Conservation (phyloP, 2,113 vertebrate genomes). For the Genyomyrus donnyi region DNA sequence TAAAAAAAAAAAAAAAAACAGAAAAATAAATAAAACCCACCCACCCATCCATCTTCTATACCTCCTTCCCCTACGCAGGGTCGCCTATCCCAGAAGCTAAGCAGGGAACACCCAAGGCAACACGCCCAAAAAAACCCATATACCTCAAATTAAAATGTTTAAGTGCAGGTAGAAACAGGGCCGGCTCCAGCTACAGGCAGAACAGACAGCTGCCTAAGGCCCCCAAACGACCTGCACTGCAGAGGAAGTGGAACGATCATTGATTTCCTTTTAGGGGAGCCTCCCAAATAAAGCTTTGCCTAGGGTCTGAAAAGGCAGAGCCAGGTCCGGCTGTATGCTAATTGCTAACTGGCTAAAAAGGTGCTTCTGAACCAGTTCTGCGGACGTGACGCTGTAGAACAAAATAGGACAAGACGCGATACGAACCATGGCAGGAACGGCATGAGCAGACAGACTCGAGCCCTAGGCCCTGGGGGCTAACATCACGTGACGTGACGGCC, state of each 20-base stretch:
- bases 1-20: not conserved
- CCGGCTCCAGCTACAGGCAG: not conserved
- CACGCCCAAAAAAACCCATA: not conserved
- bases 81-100: not conserved
- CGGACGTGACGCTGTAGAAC: not conserved
- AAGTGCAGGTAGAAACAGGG: not conserved
- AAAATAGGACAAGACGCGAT: not conserved
- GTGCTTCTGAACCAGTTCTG: not conserved
- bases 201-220: not conserved
- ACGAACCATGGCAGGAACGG: not conserved
- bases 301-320: not conserved
- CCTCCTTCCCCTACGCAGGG: not conserved
- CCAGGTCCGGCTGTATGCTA: not conserved
- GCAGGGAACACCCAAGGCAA: not conserved
- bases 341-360: not conserved
- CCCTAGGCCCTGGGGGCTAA: not conserved
- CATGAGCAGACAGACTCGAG: not conserved
- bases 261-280: not conserved
- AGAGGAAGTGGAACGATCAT: not conserved
- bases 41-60: not conserved
- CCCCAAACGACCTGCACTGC: not conserved
- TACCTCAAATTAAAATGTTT: not conserved
- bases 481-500: not conserved
- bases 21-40: not conserved
- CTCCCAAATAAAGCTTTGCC: not conserved